These are phyloP conservation scores for Xenopus laevis DNA, from an alignment of 2,113 vertebrate genomes.

Conservation along the genomic window DNA sequence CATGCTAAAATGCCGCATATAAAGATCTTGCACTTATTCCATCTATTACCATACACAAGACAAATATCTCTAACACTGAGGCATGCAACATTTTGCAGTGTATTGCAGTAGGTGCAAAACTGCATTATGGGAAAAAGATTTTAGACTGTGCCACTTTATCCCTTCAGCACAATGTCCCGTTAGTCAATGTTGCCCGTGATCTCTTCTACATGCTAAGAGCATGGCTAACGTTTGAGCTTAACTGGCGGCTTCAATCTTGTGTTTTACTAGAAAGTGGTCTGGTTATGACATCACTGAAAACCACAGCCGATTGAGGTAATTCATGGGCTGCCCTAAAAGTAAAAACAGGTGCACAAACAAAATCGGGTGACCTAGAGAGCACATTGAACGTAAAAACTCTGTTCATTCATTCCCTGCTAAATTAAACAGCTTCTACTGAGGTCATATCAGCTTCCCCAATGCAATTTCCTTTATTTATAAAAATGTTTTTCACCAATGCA, in stretches of 20 bases:
- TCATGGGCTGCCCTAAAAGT: constrained; percentile 22
- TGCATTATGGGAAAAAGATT: too few species aligned
- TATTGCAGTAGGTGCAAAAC: too few species aligned
- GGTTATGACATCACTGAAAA: constrained; percentile 26
- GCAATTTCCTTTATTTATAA: constrained; percentile 24
- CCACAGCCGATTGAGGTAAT: constrained; percentile 12
- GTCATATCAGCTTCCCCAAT: constrained; percentile 14
- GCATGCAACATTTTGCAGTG: too few species aligned
- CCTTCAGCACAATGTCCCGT: too few species aligned
- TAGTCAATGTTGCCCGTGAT: too few species aligned
- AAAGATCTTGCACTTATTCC: too few species aligned
- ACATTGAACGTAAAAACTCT: constrained; percentile 17
- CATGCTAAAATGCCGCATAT: too few species aligned
- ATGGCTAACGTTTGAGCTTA: neutral
- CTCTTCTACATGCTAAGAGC: too few species aligned
- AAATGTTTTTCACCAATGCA: neutral
- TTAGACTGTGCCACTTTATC: too few species aligned
- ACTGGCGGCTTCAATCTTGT: neutral
- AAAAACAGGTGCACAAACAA: constrained; percentile 40
- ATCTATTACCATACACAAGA: too few species aligned
- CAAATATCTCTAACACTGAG: too few species aligned
- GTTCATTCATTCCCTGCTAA: constrained; percentile 23
- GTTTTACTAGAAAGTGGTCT: constrained; percentile 34
- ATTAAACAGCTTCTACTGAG: constrained; percentile 19
- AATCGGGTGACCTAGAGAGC: constrained; percentile 21